phyloP scores from a whole-genome alignment of 2,113 vertebrate genomes.

The Nothocercus julius region DNA sequence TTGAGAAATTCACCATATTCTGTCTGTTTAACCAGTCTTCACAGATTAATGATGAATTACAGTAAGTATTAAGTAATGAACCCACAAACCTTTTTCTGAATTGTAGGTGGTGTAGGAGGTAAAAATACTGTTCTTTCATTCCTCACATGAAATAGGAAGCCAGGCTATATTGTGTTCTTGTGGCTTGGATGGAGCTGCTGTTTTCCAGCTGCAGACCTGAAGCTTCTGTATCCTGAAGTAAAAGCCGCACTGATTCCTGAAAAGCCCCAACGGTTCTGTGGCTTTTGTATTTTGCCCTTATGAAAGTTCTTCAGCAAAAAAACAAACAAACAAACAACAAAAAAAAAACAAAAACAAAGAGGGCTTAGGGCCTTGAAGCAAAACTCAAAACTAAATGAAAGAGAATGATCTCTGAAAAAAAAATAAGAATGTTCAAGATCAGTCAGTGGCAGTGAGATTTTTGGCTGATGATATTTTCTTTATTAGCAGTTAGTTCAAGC shows the following conservation, averaged over 20 bases:
- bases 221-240: not conserved
- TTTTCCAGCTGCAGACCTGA: too few species aligned
- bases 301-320: not conserved
- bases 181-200: not conserved
- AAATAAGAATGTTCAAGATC: not conserved
- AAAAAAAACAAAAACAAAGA: too few species aligned
- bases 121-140: not conserved
- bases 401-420: not conserved
- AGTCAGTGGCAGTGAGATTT: not conserved
- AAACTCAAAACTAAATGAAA: not conserved
- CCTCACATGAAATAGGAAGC: not conserved
- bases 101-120: too few species aligned
- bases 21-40: not conserved
- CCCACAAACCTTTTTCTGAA: not conserved
- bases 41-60: not conserved
- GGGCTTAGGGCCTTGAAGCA: not conserved
- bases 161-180: not conserved
- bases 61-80: too few species aligned
- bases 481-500: not conserved
- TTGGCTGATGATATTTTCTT: fast-evolving
- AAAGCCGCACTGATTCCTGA: not conserved
- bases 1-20: not conserved
- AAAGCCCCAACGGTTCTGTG: not conserved
- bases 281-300: not conserved
- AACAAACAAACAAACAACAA: not conserved